phyloP scores from a whole-genome alignment of 2,113 vertebrate species.

The Leucosticte australis region DNA sequence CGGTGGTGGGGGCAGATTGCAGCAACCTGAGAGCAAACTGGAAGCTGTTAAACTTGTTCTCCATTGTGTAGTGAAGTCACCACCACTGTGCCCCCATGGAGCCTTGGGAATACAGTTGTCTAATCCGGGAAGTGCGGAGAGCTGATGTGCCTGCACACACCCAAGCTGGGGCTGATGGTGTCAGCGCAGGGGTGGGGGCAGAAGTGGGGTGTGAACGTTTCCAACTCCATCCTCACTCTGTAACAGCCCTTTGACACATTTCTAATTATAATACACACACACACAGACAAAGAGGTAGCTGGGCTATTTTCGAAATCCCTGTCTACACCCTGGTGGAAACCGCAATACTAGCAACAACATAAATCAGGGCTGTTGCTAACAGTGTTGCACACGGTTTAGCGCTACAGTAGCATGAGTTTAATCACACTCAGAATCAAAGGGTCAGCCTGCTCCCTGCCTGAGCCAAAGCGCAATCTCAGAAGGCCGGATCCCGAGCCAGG shows the following conservation, averaged over 20 bases:
- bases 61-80: conserved; percentile 22
- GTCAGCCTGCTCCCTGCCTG: conserved; percentile 50
- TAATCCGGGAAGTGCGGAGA: conserved; percentile 31
- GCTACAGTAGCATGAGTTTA: conserved; percentile 57
- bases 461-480: conserved; percentile 46
- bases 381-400: conserved; percentile 42
- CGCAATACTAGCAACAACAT: conserved; percentile 55
- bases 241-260: conserved; percentile 53
- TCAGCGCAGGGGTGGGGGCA: neutral
- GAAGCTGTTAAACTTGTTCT: conserved; percentile 22
- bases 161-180: neutral
- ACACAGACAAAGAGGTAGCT: conserved; percentile 50
- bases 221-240: conserved; percentile 26
- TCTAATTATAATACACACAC: conserved; percentile 61
- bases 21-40: conserved; percentile 29
- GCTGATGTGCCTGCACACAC: neutral
- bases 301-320: conserved; percentile 52
- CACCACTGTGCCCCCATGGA: neutral
- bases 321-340: conserved; percentile 60
- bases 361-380: conserved; percentile 63
- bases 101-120: conserved; percentile 21
- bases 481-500: conserved; percentile 30
- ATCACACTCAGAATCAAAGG: conserved; percentile 57
- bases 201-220: conserved; percentile 42
- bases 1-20: neutral